Base-by-base conservation (phyloP, 2,797 vertebrate species). In the Manis pentadactyla region DNA sequence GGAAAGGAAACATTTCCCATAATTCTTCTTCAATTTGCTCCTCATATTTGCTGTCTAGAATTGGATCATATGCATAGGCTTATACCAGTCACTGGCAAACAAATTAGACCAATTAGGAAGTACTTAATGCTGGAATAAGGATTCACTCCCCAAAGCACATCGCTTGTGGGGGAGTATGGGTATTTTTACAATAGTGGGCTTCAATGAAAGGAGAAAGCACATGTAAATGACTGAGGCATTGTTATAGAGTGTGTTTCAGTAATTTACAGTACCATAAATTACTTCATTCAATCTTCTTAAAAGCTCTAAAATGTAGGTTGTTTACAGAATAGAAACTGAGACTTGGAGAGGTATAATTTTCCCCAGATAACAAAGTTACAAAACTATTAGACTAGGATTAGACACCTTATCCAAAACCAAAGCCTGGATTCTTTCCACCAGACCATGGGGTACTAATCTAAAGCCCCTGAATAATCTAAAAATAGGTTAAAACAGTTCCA, bases 311-410 rank as follows among this genome's bases (percentile, higher is more conserved):
- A 73, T 85, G 7, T 53, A 57, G 4, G 5, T 17, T 63, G 18
- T 68, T 91, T 68, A 73, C 11, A 57, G 63, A 93, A 42, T 57
- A 90, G 31, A 88, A 92, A 46, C 5, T 31, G 63, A 73, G 61
- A 51, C 64, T 19, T 82, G 7, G 61, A 93, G 53, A 90, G 39
- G 6, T 51, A 18, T 49, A 14, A 19, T 77, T 82, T 63, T 69
- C 8, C n/a, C 5, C 29, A 83, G 12, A 57, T 64, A 69, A 84
- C 1, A 74, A 87, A 63, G 14, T 3, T 51, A 63, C 46, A 75
- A 71, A 87, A 1, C 31, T 92, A 29, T 27, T 94, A 31, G 15
- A 29, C 51, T 7, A 23, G 19, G 12, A n/a, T 87, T 68, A 92
- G 31, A 81, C 69, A 79, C 1, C 46, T 25, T 61, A 31, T 83